Base-by-base conservation (phyloP, 2,888 invertebrate genomes). In the Melanchra persicariae region DNA sequence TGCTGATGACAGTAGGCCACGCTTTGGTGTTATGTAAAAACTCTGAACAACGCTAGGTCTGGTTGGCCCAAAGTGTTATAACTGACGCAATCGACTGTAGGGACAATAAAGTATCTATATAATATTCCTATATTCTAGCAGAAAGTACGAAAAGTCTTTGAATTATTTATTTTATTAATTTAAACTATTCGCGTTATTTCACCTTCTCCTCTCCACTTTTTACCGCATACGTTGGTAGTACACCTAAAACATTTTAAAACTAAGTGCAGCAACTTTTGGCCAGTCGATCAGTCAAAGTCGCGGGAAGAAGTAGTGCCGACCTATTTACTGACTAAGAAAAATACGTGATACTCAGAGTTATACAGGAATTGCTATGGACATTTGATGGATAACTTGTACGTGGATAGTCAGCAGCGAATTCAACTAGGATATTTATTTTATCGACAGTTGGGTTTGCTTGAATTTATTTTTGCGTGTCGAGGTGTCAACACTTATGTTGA, bases 221-320 rank as follows among this genome's bases (percentile, higher is more conserved):
- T 22, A 57, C 2, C 0, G 8, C 19, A 26, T 22, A 49, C 45
- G 24, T 40, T 26, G 12, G 34, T 37, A 22, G 22, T 66, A 40
- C 0, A 43, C 57, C 47, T 63, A 49, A 83, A 79, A 57, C 49
- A 73, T 79, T 79, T 83, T 67, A 26, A 52, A 66, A 61, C 57
- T 65, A 64, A 73, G 63, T 79, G 83, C 74, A 79, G 47, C 47
- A 67, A 79, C 64, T 80, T 80, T 83, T 49, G 68, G 54, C 54
- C 43, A 74, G 40, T 59, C 81, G 58, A 83, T 79, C 79, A 67
- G 54, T 79, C 75, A 68, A 79, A 65, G 79, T 79, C 81, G 30
- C 24, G 3, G 40, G 58, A 59, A 77, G 73, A 65, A 65, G 58
- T 83, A 79, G 68, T 80, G 51, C 68, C 47, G 83, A 83, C 75